A percentile compares a stretch with the other conserved stretches of the same genome.
phyloP scores from a whole-genome alignment of 2,113 vertebrate genomes.

The Onychorhynchus coronatus region DNA sequence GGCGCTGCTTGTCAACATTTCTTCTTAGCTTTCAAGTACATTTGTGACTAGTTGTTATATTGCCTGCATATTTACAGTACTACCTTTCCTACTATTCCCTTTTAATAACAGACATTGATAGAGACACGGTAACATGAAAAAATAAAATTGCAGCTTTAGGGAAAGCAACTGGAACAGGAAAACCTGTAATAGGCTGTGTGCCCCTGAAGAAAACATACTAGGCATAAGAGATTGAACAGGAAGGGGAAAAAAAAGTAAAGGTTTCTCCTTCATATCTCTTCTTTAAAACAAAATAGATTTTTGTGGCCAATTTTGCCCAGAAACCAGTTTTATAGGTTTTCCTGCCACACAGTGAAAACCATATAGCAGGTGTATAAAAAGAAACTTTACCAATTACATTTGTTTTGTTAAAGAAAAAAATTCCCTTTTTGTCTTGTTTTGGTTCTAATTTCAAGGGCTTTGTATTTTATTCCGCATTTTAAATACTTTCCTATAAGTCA shows the following conservation, averaged over 20 bases:
- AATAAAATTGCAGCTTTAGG: neutral
- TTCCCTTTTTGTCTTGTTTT: neutral
- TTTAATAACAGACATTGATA: neutral
- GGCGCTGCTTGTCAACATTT: neutral
- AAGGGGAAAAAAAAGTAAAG: accelerated
- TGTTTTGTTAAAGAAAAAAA: neutral
- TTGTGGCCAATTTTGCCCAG: neutral
- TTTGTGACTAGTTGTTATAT: neutral
- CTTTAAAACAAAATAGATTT: neutral
- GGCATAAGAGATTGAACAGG: neutral
- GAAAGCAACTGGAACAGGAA: neutral
- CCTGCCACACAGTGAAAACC: neutral
- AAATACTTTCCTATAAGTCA: neutral
- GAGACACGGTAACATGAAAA: neutral
- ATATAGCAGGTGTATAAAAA: neutral
- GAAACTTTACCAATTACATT: neutral
- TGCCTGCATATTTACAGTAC: neutral
- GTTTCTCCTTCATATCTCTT: neutral
- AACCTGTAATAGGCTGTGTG: neutral
- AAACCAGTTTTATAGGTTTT: neutral
- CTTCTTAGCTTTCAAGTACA: neutral
- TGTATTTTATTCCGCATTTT: neutral
- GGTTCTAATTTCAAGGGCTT: neutral
- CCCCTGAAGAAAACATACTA: neutral
- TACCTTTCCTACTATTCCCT: too few relatives aligned